Percentiles rank a stretch among this genome's conserved stretches.
These are phyloP conservation scores for Sorex araneus DNA, from an alignment of 2,113 vertebrate genomes.

Conservation along the genomic window DNA sequence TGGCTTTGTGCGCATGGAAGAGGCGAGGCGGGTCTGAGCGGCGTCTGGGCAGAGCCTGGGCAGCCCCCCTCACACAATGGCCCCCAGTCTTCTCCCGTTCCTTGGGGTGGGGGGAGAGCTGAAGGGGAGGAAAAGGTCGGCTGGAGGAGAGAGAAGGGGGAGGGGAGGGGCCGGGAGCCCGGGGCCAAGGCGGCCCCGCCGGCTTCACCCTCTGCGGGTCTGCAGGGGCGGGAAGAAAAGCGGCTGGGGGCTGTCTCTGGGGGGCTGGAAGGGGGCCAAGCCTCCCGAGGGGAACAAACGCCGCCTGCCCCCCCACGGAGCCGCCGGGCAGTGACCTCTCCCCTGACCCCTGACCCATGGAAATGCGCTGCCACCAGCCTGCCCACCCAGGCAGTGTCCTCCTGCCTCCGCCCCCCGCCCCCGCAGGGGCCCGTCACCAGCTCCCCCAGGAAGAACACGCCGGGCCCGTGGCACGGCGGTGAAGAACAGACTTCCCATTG, in stretches of 20 bases:
- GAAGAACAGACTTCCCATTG: not conserved
- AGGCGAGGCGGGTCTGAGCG: not conserved
- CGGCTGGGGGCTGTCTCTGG: conserved; percentile 55
- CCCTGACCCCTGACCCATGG: conserved; percentile 29
- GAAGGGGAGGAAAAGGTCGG: not conserved
- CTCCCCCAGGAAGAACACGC: not conserved
- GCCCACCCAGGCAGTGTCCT: conserved; percentile 55
- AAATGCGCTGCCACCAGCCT: conserved; percentile 27
- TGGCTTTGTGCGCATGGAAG: not conserved
- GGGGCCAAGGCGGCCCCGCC: not conserved
- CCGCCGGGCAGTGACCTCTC: not conserved
- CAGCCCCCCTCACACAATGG: not conserved
- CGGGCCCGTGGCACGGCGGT: fast-evolving
- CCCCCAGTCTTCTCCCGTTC: too few relatives aligned
- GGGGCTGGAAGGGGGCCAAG: conserved; percentile 15
- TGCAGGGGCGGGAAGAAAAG: conserved; percentile 66
- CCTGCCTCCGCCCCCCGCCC: not conserved
- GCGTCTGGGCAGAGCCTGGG: not conserved
- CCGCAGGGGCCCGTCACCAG: not conserved
- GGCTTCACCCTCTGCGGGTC: conserved; percentile 23
- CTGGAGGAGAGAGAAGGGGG: not conserved
- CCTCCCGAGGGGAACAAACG: conserved; percentile 68
- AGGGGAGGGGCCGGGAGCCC: not conserved
- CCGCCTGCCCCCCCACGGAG: not conserved
- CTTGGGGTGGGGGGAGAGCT: not conserved